Percentiles rank a stretch among this genome's conserved stretches.
Evolutionary conservation across 2,113 vertebrate species (phyloP).

Genomic region (Climacteris rufus): DNA sequence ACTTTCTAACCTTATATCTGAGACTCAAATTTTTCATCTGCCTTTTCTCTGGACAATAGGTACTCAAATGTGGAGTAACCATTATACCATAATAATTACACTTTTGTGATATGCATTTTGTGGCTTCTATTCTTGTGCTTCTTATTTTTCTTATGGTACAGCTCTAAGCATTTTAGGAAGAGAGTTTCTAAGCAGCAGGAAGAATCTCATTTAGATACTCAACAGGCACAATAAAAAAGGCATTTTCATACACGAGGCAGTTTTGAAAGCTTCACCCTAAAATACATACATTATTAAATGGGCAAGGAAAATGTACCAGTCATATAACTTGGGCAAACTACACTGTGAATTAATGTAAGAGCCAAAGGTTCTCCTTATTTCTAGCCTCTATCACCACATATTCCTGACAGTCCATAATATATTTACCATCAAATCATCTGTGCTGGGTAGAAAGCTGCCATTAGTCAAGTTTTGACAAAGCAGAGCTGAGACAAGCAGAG

Average conservation of each 20-base stretch:
- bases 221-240: background rate
- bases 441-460: background rate
- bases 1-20: background rate
- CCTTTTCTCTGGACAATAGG: background rate
- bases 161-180: background rate
- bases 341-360: background rate
- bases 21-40: background rate
- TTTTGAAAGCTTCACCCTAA: conserved; percentile 11
- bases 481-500: background rate
- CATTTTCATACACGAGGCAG: background rate
- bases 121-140: background rate
- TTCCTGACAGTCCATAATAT: background rate
- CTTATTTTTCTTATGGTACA: background rate
- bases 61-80: background rate
- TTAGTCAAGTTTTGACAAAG: conserved; percentile 6
- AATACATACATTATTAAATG: background rate
- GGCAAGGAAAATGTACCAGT: background rate
- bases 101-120: background rate
- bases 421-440: conserved; percentile 7
- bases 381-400: background rate
- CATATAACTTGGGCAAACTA: background rate
- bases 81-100: background rate
- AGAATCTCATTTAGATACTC: background rate
- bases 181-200: background rate
- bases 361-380: conserved; percentile 8